Conservation (phyloP, 2,797 vertebrate species). For the Onychomys leucogaster region DNA sequence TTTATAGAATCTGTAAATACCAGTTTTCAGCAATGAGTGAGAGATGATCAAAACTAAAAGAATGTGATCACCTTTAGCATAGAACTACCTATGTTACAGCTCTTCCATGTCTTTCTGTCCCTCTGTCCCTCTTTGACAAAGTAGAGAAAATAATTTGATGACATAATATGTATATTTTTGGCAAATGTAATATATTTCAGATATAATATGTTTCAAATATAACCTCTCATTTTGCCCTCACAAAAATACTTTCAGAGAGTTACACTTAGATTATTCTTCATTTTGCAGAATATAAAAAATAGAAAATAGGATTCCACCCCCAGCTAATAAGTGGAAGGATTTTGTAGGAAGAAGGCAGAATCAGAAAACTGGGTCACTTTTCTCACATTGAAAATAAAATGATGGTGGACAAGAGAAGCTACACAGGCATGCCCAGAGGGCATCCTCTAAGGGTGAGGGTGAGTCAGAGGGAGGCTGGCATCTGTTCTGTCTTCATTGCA, state of each 20-base stretch:
- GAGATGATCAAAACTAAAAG: constrained; percentile 18
- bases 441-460: neutral
- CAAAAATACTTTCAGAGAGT: neutral
- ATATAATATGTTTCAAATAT: constrained; percentile 1
- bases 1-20: neutral
- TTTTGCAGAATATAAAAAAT: neutral
- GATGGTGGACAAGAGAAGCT: neutral
- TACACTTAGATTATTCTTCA: constrained; percentile 37
- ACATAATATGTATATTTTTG: constrained; percentile 27
- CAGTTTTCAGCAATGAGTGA: neutral
- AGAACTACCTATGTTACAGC: neutral
- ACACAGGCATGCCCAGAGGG: neutral
- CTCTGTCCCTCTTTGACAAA: neutral
- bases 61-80: neutral
- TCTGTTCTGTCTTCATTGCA: neutral
- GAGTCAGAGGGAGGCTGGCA: neutral
- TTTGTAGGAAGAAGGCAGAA: neutral
- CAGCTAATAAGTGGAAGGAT: neutral
- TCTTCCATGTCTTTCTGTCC: neutral
- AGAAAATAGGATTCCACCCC: neutral
- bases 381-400: constrained; percentile 49
- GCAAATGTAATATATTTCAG: constrained; percentile 18
- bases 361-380: constrained; percentile 6
- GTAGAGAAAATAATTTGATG: neutral
- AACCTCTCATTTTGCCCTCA: constrained; percentile 45